These are phyloP conservation scores for Isurus oxyrinchus DNA, from an alignment of 2,113 vertebrate species.

Conservation along the genomic window DNA sequence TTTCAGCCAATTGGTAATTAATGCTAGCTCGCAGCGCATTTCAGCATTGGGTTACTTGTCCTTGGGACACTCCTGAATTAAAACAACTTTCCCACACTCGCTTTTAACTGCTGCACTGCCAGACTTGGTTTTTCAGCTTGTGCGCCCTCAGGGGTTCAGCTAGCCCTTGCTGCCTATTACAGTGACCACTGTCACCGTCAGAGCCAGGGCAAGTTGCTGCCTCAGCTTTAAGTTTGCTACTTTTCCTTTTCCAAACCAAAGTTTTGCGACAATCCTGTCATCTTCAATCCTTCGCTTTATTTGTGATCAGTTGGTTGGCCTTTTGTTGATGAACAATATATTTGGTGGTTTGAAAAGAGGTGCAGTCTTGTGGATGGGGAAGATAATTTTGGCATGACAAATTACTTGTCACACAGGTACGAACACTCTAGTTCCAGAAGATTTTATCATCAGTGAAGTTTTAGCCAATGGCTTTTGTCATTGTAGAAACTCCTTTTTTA, in stretches of 20 bases:
- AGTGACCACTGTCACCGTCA: neutral
- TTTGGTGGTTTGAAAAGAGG: neutral
- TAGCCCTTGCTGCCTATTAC: neutral
- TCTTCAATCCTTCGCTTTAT: neutral
- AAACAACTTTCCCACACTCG: slow-evolving; percentile 29
- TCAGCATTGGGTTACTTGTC: slow-evolving; percentile 29
- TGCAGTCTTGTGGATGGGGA: neutral
- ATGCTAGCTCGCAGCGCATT: neutral
- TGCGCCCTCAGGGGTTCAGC: neutral
- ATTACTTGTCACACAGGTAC: neutral
- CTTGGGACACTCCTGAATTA: neutral
- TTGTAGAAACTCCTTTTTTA: neutral
- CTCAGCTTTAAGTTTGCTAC: neutral
- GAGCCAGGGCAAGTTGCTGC: neutral
- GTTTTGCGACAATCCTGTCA: neutral
- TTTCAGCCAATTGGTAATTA: slow-evolving; percentile 28
- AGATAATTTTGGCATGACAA: slow-evolving; percentile 4
- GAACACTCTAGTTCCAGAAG: neutral
- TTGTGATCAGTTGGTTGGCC: neutral
- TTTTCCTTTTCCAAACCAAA: neutral
- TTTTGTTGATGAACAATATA: neutral
- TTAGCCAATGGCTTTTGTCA: neutral
- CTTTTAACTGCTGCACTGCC: slow-evolving; percentile 6
- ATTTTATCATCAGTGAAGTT: neutral
- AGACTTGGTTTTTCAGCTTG: neutral